Evolutionary conservation across 2,888 invertebrate species (phyloP), one percentile per base, ranked within the genome.

Genomic region (Ectemnius cavifrons): DNA sequence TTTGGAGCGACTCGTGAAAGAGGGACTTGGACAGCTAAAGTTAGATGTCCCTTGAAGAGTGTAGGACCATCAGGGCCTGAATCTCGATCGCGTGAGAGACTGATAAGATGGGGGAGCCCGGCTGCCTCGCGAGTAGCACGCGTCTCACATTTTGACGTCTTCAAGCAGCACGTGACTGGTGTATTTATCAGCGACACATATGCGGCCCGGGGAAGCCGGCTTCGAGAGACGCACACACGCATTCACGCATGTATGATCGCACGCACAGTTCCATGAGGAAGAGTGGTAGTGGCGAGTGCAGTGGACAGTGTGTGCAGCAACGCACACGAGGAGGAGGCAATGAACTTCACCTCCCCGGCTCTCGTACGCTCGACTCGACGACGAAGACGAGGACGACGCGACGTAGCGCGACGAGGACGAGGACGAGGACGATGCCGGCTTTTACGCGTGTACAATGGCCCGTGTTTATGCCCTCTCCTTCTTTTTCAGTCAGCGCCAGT

Each of bases 281-380:
- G 73, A 71, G 72, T 65, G 71, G 76, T 71, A 72, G 73, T 74
- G 81, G 71, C 73, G 69, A 64, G 77, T 71, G 79, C 73, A 37
- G 37, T 37, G 37, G 37, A 52, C 52, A 52, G 37, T 16, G 52
- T 14, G 52, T 52, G 52, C 52, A 52, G 80, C 74, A 74, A 82
- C 82, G 80, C 80, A 70, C 71, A 76, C 75, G 75, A 82, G 88
- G 82, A 84, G 88, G 82, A 91, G 91, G 91, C 91, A 91, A 91
- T 91, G 91, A 91, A 91, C 91, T 90, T 91, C 90, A 91, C 89
- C 89, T 88, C 88, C 82, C 88, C 88, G 84, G 77, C 78, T 71
- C 66, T 60, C 52, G 57, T 56, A 72, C 78, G 67, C 71, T 45
- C 67, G 18, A 71, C 75, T 69, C 68, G 63, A 66, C 74, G 75